A percentile compares a stretch with the other conserved stretches of the same genome.
Conservation (phyloP, 2,888 invertebrate species). For the Brenthis daphne region DNA sequence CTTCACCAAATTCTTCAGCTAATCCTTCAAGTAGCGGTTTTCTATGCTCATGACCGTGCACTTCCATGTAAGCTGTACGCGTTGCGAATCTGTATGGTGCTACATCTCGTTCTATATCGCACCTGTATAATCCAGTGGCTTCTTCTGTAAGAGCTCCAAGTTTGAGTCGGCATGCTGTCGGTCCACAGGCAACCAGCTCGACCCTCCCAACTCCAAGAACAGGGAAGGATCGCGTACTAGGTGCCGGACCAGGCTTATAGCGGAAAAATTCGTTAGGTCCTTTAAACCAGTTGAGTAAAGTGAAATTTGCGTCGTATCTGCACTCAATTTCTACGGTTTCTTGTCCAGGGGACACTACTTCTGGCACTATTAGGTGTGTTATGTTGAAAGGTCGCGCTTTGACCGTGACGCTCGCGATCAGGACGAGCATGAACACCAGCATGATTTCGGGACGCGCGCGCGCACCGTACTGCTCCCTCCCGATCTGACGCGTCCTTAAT, state of each 20-base stretch:
- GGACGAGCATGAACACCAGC: constrained; percentile 54
- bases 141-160: constrained; percentile 65
- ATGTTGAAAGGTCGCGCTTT: constrained; percentile 62
- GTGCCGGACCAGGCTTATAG: constrained; percentile 65
- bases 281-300: constrained; percentile 73
- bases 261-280: constrained; percentile 71
- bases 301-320: constrained; percentile 73
- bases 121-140: constrained; percentile 69
- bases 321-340: constrained; percentile 68
- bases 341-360: constrained; percentile 57
- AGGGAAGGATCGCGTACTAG: constrained; percentile 66
- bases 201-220: constrained; percentile 65
- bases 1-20: constrained; percentile 59
- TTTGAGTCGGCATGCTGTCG: constrained; percentile 60
- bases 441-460: constrained; percentile 66
- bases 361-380: constrained; percentile 64
- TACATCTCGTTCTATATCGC: constrained; percentile 68
- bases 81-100: constrained; percentile 68
- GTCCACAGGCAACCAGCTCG: constrained; percentile 66
- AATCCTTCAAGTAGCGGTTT: constrained; percentile 67
- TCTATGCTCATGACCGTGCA: constrained; percentile 59
- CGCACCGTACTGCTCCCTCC: constrained; percentile 65
- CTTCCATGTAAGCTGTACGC: constrained; percentile 64
- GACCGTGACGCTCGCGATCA: constrained; percentile 45
- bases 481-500: constrained; percentile 70